Base-by-base conservation (phyloP, 2,113 vertebrate genomes). In the Cyanistes caeruleus region DNA sequence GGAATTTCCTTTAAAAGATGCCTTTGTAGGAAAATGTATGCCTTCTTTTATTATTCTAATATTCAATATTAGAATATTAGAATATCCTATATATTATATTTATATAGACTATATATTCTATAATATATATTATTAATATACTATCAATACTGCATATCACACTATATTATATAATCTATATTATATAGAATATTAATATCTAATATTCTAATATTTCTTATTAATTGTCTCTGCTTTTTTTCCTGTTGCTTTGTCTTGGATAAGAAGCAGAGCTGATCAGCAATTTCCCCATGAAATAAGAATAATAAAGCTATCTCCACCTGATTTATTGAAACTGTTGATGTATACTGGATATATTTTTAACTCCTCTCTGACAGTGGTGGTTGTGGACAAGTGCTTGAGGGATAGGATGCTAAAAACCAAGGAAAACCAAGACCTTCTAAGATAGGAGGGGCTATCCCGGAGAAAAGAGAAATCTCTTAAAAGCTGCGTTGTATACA, bases 401-500 rank as follows among this genome's bases (percentile, higher is more conserved):
- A 74, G n/a, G 43, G n/a, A 44, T 3, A n/a, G 28, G 19, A 35
- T 92, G 73, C 37, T 83, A 49, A 78, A 91, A 90, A 2, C 15
- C 37, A 89, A 60, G 67, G 80, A 74, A 90, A 88, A 2, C 19
- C 39, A 89, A 76, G 51, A 86, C 56, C 37, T 67, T 80, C 63
- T 55, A 67, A 74, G 68, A 84, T 1, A 77, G 63, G 51, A 94
- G 81, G n/a, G 82, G 22, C 87, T 51, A 41, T 92, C 44, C 28
- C 58, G 49, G 76, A 52, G 20, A 90, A 74, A 87, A 58, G 17
- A 84, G 85, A 90, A 87, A 87, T 93, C 83, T 84, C 44, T 64
- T 90, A 90, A 92, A 92, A 90, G 53, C 88, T 89, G 11, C 84
- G 83, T 87, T 84, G 80, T 89, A 87, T 87, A 91, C 74, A 64